Evolutionary conservation across 2,113 vertebrate genomes (phyloP).

Genomic region (Syrrhaptes paradoxus): DNA sequence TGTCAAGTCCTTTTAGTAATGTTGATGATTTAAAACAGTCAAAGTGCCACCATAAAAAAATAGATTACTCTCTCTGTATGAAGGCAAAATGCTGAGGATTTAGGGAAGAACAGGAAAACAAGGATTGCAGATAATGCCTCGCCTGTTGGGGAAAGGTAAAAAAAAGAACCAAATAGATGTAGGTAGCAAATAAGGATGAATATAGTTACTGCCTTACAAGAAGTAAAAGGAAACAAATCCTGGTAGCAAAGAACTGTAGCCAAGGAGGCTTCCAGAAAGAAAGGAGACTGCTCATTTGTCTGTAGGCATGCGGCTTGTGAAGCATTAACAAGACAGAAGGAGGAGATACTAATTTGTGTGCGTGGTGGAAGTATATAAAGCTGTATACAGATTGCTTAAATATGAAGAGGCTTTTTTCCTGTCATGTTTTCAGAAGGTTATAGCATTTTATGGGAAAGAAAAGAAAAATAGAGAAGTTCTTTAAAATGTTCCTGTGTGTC

Average conservation of each 20-base stretch:
- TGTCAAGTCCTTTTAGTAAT: not conserved
- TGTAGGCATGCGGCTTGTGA: not conserved
- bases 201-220: not conserved
- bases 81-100: not conserved
- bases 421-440: not conserved
- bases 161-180: not conserved
- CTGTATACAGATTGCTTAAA: not conserved
- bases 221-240: not conserved
- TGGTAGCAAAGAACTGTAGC: not conserved
- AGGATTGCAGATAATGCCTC: not conserved
- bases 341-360: not conserved
- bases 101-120: not conserved
- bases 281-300: not conserved
- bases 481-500: not conserved
- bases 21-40: not conserved
- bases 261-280: not conserved
- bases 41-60: not conserved
- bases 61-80: not conserved
- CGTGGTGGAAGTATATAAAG: not conserved
- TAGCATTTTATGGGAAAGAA: not conserved
- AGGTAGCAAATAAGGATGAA: not conserved
- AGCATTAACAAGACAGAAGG: not conserved
- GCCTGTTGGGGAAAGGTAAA: not conserved
- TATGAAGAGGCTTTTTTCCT: not conserved
- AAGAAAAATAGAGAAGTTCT: not conserved